Evolutionary conservation across 1,140 invertebrate species (phyloP), one percentile per base, ranked within the genome.

Genomic region (Zaprionus africanus): DNA sequence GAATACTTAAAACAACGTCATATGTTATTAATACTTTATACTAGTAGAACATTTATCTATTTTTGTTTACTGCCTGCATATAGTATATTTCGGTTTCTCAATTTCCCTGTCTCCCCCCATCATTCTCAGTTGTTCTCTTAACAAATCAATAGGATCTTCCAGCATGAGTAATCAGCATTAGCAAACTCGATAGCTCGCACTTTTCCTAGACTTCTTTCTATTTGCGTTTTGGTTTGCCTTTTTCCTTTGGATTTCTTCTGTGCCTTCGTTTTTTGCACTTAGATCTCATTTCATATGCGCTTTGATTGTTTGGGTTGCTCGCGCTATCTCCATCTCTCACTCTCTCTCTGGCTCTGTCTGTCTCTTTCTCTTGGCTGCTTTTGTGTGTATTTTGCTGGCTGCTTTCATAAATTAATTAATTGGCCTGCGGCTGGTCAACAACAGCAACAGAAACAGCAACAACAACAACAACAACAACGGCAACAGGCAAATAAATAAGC

Each of bases 361-460:
- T 38, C 59, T 46, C 36, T 61, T 36, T 51, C 58, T 53, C 26
- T 65, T 41, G 63, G 66, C 68, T 62, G 65, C 68, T 62, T 74
- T 82, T 87, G 78, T 84, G 71, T 87, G 73, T 83, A 83, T 69
- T 74, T 63, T 59, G 60, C 59, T 43, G 43, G 53, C 60, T 84
- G 78, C 78, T 72, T 88, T 87, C 79, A 87, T 87, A 87, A 87
- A 87, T 87, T 88, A 87, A 87, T 84, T 87, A 87, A 87, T 88
- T 87, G 81, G 70, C 84, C 73, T 81, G 81, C 84, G 84, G 84
- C 81, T 67, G 78, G 82, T 86, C 73, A 83, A 81, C 77, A 81
- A 80, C 43, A 82, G 63, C 28, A 54, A 58, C 78, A 80, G 53
- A 12, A 81, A 73, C 28, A 56, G 62, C 78, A 81, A 51, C 17